Percentiles rank a stretch among this genome's conserved stretches.
Evolutionary conservation across 2,113 vertebrate genomes (phyloP).

Genomic region (Phrynocephalus versicolor): DNA sequence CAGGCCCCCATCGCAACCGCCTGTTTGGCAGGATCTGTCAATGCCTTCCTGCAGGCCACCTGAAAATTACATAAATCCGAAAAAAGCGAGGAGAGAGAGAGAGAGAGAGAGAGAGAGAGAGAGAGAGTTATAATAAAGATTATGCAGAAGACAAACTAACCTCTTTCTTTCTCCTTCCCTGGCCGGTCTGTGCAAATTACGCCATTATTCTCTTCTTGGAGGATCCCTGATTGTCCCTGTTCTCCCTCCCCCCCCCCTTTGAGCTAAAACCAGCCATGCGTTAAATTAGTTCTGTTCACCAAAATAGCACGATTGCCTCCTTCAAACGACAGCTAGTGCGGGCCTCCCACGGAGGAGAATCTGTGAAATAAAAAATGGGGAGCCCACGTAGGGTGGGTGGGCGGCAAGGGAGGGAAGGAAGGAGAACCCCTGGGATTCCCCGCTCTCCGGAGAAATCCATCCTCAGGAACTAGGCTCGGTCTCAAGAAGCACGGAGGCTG

Average conservation of each 20-base stretch:
- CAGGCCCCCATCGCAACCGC: no score
- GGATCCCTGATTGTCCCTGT: conserved; percentile 77
- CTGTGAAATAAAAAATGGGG: conserved; percentile 38
- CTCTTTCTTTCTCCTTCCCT: conserved; percentile 58
- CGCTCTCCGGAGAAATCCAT: accelerated
- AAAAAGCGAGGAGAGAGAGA: conserved; percentile 47
- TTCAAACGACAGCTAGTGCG: conserved; percentile 55
- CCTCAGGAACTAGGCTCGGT: no score
- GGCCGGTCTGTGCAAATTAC: conserved; percentile 78
- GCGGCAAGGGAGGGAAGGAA: neutral
- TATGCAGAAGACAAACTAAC: conserved; percentile 66
- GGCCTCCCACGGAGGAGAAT: conserved; percentile 59
- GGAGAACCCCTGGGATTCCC: accelerated
- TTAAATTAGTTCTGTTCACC: conserved; percentile 86
- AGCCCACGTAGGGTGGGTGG: neutral
- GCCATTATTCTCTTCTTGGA: conserved; percentile 79
- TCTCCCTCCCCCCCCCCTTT: conserved; percentile 72
- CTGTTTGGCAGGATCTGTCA: no score
- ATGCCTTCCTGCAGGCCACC: no score
- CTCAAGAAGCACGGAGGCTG: no score
- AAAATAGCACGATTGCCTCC: conserved; percentile 80
- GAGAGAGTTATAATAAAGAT: conserved; percentile 67
- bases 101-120: conserved; percentile 58
- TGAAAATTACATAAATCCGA: neutral
- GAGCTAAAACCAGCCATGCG: conserved; percentile 84